Conservation (phyloP, 1,140 invertebrate genomes). For the Sminthurinus signatus region DNA sequence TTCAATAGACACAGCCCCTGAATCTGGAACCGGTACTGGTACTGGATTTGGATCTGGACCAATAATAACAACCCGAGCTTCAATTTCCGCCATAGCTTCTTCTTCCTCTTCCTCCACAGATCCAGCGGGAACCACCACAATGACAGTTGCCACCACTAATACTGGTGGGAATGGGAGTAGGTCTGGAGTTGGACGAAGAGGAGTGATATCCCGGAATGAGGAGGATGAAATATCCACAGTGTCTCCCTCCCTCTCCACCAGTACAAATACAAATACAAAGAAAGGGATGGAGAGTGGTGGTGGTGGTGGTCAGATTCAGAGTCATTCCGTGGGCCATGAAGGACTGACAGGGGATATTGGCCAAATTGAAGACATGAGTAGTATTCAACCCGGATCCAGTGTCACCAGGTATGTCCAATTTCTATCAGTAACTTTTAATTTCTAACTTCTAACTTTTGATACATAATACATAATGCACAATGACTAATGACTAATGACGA, state of each 20-base stretch:
- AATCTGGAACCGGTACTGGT: too few relatives aligned
- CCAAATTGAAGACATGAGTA: conserved; percentile 9
- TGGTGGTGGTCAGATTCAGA: too few relatives aligned
- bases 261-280: background rate
- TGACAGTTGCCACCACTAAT: background rate
- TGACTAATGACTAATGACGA: too few relatives aligned
- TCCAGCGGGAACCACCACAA: background rate
- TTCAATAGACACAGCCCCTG: too few relatives aligned
- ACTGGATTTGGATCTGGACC: too few relatives aligned
- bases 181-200: background rate
- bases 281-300: too few relatives aligned
- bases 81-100: background rate
- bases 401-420: conserved; percentile 7
- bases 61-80: too few relatives aligned
- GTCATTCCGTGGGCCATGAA: background rate
- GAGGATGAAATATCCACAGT: background rate
- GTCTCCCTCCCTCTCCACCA: background rate
- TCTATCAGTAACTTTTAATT: background rate
- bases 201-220: background rate
- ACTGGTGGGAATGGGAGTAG: background rate
- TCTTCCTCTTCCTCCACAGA: background rate
- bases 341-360: background rate
- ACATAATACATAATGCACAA: too few relatives aligned
- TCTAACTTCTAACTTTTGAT: background rate
- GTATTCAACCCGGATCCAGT: conserved; percentile 8